Evolutionary conservation across 2,888 invertebrate genomes (phyloP).

Genomic region (Tetrapedia diversipes): DNA sequence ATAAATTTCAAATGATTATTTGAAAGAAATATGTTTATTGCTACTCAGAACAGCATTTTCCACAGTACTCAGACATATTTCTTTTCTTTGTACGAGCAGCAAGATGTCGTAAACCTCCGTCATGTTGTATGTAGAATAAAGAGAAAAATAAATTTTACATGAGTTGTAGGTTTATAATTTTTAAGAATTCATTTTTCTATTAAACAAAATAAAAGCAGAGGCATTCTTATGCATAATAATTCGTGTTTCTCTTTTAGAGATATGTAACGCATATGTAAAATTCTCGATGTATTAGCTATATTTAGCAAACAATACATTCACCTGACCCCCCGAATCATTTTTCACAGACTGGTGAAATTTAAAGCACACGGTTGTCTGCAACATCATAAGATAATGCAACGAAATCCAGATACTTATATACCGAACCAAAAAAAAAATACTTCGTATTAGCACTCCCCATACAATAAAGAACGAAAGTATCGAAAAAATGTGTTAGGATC

Average conservation of each 20-base stretch:
- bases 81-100: slow-evolving; percentile 60
- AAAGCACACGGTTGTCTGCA: slow-evolving; percentile 39
- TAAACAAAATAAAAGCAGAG: slow-evolving; percentile 30
- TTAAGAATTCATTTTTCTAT: slow-evolving; percentile 17
- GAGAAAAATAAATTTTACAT: slow-evolving; percentile 42
- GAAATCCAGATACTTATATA: slow-evolving; percentile 18
- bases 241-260: neutral
- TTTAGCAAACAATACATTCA: slow-evolving; percentile 4
- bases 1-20: slow-evolving; percentile 56
- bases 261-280: slow-evolving; percentile 20
- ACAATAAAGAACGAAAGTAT: neutral
- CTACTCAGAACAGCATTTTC: slow-evolving; percentile 65
- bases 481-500: slow-evolving; percentile 27
- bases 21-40: slow-evolving; percentile 71
- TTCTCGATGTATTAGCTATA: slow-evolving; percentile 15
- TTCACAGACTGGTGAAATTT: slow-evolving; percentile 17
- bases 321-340: neutral
- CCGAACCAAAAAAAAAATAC: slow-evolving; percentile 7
- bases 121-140: slow-evolving; percentile 49
- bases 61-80: slow-evolving; percentile 41
- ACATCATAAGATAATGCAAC: slow-evolving; percentile 30
- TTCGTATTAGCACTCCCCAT: neutral
- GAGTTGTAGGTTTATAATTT: slow-evolving; percentile 24
- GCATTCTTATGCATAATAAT: slow-evolving; percentile 7
- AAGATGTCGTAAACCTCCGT: slow-evolving; percentile 35